These are phyloP conservation scores for Halichoeres trimaculatus DNA, from an alignment of 2,113 vertebrate species.

Conservation along the genomic window DNA sequence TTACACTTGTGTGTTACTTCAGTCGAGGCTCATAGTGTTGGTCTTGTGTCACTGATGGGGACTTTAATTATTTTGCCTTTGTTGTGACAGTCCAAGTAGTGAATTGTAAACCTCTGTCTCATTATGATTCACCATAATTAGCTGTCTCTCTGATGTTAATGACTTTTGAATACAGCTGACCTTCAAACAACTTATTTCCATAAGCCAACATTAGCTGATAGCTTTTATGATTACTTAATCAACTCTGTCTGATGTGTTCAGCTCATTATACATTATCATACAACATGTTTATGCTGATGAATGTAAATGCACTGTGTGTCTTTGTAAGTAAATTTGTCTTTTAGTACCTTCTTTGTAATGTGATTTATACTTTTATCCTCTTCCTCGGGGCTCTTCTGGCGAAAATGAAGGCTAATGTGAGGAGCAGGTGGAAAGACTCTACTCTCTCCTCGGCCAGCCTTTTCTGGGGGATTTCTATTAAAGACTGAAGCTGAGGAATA, in stretches of 20 bases:
- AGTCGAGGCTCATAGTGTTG: slow-evolving; percentile 43
- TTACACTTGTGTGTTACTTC: slow-evolving; percentile 6
- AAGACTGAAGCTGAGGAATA: too few species aligned
- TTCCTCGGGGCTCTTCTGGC: slow-evolving; percentile 88
- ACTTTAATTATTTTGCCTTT: slow-evolving; percentile 71
- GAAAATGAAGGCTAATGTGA: slow-evolving; percentile 92
- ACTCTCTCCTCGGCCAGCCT: slow-evolving; percentile 95
- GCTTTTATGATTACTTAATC: slow-evolving; percentile 10
- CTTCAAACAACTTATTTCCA: slow-evolving; percentile 56
- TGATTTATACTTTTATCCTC: neutral
- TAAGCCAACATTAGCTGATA: neutral
- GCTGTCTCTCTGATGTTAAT: slow-evolving; percentile 82
- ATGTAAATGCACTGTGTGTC: neutral
- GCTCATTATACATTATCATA: neutral
- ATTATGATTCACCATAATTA: slow-evolving; percentile 85
- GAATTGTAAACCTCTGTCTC: slow-evolving; percentile 82
- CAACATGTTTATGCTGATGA: neutral
- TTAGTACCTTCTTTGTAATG: slow-evolving; percentile 1
- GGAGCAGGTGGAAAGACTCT: slow-evolving; percentile 95
- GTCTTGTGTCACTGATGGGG: slow-evolving; percentile 56
- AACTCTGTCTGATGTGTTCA: neutral
- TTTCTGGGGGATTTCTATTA: too few species aligned
- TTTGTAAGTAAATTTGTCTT: neutral
- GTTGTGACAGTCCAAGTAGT: slow-evolving; percentile 61
- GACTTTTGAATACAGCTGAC: slow-evolving; percentile 79